phyloP scores from a whole-genome alignment of 2,113 vertebrate species.

The Nannospalax galili region DNA sequence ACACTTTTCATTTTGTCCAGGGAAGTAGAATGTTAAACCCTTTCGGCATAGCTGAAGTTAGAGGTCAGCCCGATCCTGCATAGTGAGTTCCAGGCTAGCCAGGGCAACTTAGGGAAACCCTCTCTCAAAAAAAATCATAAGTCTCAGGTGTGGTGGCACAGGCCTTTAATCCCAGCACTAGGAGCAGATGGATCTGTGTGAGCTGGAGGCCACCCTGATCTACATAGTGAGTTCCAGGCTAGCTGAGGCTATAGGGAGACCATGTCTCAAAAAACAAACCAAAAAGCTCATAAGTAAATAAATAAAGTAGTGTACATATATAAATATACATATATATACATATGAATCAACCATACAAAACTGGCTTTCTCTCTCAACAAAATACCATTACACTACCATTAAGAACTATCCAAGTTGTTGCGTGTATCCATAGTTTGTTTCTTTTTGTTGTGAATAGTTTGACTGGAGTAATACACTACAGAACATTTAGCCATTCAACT shows the following conservation, averaged over 20 bases:
- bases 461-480: not conserved
- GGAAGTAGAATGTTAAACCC: not conserved
- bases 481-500: not conserved
- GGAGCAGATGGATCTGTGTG: no score
- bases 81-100: not conserved
- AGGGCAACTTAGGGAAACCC: not conserved
- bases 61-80: not conserved
- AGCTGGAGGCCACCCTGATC: not conserved
- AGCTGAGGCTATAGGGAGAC: not conserved
- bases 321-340: not conserved
- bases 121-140: not conserved
- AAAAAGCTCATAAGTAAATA: not conserved
- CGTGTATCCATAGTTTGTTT: not conserved
- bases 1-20: not conserved
- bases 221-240: not conserved
- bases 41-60: not conserved
- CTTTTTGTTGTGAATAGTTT: not conserved
- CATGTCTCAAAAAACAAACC: not conserved
- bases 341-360: not conserved
- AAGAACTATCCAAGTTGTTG: not conserved
- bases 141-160: not conserved
- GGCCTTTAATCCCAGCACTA: no score
- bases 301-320: not conserved
- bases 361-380: not conserved
- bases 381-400: not conserved